A percentile compares a stretch with the other conserved stretches of the same genome.
Evolutionary conservation across 2,113 vertebrate genomes (phyloP).

Genomic region (Aramus guarauna): DNA sequence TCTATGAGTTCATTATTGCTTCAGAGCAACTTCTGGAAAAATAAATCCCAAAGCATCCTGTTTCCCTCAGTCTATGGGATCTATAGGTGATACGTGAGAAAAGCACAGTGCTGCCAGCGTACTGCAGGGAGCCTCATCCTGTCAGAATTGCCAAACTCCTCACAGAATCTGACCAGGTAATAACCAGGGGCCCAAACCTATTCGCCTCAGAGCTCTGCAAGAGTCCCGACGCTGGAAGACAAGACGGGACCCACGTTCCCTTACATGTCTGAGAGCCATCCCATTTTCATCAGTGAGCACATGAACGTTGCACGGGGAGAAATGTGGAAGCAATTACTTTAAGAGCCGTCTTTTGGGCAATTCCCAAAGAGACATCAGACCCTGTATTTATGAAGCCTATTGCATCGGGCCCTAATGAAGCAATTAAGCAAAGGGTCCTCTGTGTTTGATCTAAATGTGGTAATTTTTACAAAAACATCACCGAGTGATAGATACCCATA

Average conservation of each 20-base stretch:
- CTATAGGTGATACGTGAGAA: fast-evolving
- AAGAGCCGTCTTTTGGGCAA: conserved; percentile 92
- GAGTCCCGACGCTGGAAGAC: background rate
- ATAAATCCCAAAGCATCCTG: background rate
- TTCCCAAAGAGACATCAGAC: conserved; percentile 93
- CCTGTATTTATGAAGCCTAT: conserved; percentile 90
- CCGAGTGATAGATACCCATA: conserved; percentile 99
- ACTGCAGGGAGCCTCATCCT: background rate
- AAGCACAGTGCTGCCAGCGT: background rate
- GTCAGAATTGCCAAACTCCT: background rate
- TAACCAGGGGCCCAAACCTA: background rate
- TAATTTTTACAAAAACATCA: conserved; percentile 99
- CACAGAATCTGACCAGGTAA: fast-evolving
- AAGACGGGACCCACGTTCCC: conserved; percentile 58
- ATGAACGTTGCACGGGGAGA: conserved; percentile 81
- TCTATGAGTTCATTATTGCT: background rate
- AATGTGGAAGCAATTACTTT: conserved; percentile 98
- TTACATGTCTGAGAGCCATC: conserved; percentile 64
- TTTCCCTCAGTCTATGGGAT: background rate
- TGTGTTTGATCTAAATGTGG: conserved; percentile 99
- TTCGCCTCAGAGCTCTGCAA: background rate
- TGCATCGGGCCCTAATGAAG: conserved; percentile 95
- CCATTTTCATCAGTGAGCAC: conserved; percentile 78
- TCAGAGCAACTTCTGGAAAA: background rate
- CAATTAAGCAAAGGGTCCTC: conserved; percentile 94